Evolutionary conservation across 2,797 vertebrate species (phyloP).

Genomic region (Muscicapa comitata): DNA sequence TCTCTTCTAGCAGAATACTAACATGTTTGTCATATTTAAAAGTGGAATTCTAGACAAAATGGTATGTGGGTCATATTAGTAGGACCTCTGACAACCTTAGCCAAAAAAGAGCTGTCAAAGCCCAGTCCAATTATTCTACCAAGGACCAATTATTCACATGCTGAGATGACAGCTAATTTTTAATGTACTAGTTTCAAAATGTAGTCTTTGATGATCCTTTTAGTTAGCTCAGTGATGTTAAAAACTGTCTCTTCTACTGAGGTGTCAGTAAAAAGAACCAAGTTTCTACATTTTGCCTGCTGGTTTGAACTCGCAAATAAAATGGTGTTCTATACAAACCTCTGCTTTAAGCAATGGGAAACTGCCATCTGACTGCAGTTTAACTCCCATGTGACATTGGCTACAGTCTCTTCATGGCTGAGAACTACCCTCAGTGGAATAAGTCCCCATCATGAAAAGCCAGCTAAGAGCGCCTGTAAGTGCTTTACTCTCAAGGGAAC

Average conservation of each 20-base stretch:
- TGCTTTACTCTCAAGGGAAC: neutral
- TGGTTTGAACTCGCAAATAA: neutral
- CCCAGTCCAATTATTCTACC: neutral
- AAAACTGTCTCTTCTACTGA: neutral
- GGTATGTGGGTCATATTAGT: neutral
- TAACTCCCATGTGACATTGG: fast-evolving
- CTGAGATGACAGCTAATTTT: conserved; percentile 1
- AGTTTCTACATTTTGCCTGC: neutral
- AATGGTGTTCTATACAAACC: neutral
- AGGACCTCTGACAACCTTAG: neutral
- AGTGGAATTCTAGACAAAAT: conserved; percentile 4
- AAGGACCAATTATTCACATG: neutral
- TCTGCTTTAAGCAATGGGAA: neutral
- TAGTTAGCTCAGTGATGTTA: neutral
- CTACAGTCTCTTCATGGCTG: neutral
- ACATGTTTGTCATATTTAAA: neutral
- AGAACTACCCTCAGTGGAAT: neutral
- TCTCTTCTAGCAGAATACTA: neutral
- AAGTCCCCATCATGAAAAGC: neutral
- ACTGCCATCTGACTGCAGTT: neutral
- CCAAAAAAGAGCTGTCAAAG: conserved; percentile 9
- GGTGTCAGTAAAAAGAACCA: neutral
- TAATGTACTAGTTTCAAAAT: neutral
- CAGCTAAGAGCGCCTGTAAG: neutral
- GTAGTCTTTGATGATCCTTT: neutral